These are phyloP conservation scores for Invenusta paracnida DNA, from an alignment of 2,888 invertebrate species.

Conservation along the genomic window DNA sequence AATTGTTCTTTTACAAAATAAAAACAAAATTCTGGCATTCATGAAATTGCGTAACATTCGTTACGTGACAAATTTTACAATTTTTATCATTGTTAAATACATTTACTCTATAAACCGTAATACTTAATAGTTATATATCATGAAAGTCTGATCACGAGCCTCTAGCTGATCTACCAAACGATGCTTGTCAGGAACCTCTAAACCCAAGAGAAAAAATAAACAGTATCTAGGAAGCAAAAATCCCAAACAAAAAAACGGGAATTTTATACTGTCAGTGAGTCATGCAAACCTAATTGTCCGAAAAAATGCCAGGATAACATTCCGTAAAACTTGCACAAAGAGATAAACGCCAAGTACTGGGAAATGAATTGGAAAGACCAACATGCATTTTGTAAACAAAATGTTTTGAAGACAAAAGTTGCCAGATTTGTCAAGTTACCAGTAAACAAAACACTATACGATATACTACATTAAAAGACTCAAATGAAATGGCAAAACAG, in stretches of 20 bases:
- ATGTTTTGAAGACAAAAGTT: neutral
- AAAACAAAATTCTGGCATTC: too few species aligned
- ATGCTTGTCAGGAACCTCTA: too few species aligned
- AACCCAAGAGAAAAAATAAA: neutral
- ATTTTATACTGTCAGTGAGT: conserved; percentile 5
- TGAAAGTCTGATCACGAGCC: too few species aligned
- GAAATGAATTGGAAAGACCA: conserved; percentile 22
- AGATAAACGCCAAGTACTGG: conserved; percentile 23
- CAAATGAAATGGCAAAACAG: neutral
- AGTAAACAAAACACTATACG: conserved; percentile 10
- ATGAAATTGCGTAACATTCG: too few species aligned
- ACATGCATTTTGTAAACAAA: conserved; percentile 18
- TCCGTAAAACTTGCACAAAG: conserved; percentile 6
- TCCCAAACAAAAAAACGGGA: conserved; percentile 3
- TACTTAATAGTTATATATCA: too few species aligned
- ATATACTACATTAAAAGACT: conserved; percentile 38
- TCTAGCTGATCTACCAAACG: too few species aligned
- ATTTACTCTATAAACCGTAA: too few species aligned
- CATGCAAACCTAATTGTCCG: conserved; percentile 18
- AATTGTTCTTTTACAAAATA: too few species aligned
- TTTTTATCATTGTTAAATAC: too few species aligned
- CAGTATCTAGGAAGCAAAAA: neutral
- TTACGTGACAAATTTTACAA: too few species aligned
- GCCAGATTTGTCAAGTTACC: neutral
- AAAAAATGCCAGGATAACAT: conserved; percentile 11